Conservation (phyloP, 2,797 vertebrate species). For the Fundulus diaphanus region DNA sequence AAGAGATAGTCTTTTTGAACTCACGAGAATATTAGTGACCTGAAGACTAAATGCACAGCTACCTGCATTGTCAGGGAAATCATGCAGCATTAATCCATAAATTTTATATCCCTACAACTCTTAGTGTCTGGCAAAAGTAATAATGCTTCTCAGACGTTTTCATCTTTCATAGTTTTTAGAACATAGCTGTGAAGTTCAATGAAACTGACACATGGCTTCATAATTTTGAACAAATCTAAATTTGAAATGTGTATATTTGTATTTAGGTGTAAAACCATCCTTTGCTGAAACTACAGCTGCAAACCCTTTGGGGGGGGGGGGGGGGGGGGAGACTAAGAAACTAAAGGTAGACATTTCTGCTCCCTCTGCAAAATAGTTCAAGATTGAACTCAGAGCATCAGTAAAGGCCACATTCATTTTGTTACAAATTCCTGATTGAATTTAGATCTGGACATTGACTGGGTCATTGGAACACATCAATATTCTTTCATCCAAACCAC, state of each 20-base stretch:
- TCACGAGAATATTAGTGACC: conserved; percentile 12
- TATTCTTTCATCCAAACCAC: background rate
- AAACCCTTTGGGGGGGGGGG: background rate
- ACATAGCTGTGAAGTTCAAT: background rate
- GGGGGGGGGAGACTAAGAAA: too few relatives aligned
- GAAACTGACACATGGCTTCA: too few relatives aligned
- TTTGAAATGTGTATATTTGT: too few relatives aligned
- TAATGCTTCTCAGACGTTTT: background rate
- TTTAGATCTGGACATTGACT: conserved; percentile 1
- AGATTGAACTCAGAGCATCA: background rate
- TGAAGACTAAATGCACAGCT: conserved; percentile 20
- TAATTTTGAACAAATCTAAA: too few relatives aligned
- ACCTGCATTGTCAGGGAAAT: conserved; percentile 25
- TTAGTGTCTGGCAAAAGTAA: background rate
- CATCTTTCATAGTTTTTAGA: background rate
- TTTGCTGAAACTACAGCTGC: background rate
- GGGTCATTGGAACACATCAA: background rate
- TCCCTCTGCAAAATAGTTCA: background rate
- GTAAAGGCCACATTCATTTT: background rate
- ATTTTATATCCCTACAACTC: background rate
- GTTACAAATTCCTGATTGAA: background rate
- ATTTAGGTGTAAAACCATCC: too few relatives aligned
- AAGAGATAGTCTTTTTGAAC: background rate
- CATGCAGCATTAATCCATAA: background rate
- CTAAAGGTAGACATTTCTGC: background rate